A percentile compares a stretch with the other conserved stretches of the same genome.
These are phyloP conservation scores for Gallinago media DNA, from an alignment of 2,113 vertebrate genomes.

Conservation along the genomic window DNA sequence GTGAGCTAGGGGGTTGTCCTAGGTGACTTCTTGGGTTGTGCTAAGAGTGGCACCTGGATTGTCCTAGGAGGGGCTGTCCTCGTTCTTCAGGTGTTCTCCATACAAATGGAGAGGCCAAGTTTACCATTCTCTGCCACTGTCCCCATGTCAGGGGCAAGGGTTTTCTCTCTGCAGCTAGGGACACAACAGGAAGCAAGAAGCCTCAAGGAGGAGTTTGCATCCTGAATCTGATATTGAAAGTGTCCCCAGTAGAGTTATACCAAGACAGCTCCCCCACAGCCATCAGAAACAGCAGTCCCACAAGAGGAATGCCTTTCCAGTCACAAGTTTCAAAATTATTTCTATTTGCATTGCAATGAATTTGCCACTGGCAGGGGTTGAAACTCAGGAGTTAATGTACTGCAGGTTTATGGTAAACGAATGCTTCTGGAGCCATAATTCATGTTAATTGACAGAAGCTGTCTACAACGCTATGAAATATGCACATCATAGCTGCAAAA, in stretches of 20 bases:
- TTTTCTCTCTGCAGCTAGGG: neutral
- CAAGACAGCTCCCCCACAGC: neutral
- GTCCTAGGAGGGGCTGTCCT: neutral
- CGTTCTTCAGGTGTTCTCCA: neutral
- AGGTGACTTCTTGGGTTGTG: neutral
- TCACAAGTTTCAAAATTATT: neutral
- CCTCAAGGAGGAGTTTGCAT: neutral
- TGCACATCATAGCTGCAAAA: constrained; percentile 1
- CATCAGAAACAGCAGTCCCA: neutral
- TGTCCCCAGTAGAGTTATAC: neutral
- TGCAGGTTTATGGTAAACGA: constrained; percentile 33
- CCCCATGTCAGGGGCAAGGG: neutral
- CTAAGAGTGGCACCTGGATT: neutral
- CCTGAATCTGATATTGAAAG: neutral
- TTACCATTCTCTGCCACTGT: neutral
- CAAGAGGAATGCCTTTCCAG: neutral
- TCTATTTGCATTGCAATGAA: constrained; percentile 32
- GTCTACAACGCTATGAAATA: constrained; percentile 44
- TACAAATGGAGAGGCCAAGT: rapidly evolving
- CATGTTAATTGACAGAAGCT: constrained; percentile 54
- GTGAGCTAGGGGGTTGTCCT: neutral
- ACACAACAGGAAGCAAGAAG: neutral
- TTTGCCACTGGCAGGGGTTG: constrained; percentile 14
- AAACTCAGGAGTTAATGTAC: constrained; percentile 45
- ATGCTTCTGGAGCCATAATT: constrained; percentile 31